phyloP scores from a whole-genome alignment of 2,797 vertebrate genomes.

The Jordanella pulchra region DNA sequence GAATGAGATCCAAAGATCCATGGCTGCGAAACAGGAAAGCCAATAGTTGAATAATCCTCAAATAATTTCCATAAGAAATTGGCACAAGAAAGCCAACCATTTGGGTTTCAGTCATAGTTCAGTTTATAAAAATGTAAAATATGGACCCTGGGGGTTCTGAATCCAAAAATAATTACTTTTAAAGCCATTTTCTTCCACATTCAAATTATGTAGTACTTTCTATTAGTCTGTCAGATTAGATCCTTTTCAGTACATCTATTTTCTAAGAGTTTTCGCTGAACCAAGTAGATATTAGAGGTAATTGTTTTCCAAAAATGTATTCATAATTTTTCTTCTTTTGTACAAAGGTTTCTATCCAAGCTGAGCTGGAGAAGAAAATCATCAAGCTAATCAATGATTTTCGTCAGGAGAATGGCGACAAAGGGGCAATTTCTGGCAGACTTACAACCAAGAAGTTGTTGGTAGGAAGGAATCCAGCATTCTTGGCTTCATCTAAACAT shows the following conservation, averaged over 20 bases:
- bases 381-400: constrained; percentile 94
- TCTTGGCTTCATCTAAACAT: constrained; percentile 4
- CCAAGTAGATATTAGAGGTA: neutral
- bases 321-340: neutral
- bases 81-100: too few relatives aligned
- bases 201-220: neutral
- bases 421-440: constrained; percentile 89
- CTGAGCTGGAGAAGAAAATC: constrained; percentile 91
- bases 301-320: neutral
- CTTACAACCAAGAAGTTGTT: constrained; percentile 94
- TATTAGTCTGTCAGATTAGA: neutral
- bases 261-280: neutral
- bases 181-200: neutral
- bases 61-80: too few relatives aligned
- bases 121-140: too few relatives aligned
- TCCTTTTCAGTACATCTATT: neutral
- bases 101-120: too few relatives aligned
- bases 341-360: constrained; percentile 88
- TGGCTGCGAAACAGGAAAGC: too few relatives aligned
- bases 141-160: too few relatives aligned
- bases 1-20: too few relatives aligned
- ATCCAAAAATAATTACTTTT: neutral
- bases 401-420: constrained; percentile 86
- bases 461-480: constrained; percentile 72
- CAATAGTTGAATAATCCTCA: too few relatives aligned